Evolutionary conservation across 2,888 invertebrate species (phyloP), one percentile per base, ranked within the genome.

Genomic region (Epinotia ramella): DNA sequence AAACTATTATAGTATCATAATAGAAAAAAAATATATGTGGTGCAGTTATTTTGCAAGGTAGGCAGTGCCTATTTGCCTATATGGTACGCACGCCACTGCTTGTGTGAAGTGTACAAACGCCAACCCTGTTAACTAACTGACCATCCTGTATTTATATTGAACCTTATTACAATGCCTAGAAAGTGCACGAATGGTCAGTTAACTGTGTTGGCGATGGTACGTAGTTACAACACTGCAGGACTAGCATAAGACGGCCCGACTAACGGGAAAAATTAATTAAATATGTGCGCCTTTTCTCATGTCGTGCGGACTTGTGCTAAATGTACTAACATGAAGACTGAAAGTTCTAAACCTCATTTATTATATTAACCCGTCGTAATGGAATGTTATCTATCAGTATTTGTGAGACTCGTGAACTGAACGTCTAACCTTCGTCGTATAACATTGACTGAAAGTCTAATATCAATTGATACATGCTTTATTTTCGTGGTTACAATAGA

Each of bases 391-490:
- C 53, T 53, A 6, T 1, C 16, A 16, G 4, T 16, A 49, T 16
- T 5, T 49, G 0, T 13, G 4, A 6, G 1, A 16, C 16, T 6
- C 1, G 6, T 53, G 4, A 4, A 53, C n/a, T 53, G 49, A 49
- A 49, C 5, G 49, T 49, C 13, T 53, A 53, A n/a, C 53, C n/a
- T 53, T 53, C n/a, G n/a, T 7, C 65, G 28, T 49, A 65, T 28
- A 16, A 65, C n/a, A 49, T 49, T 65, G 49, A 49, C 49, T 65
- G 49, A 70, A 44, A 60, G 46, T 69, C 59, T 49, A 44, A 44
- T 40, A 57, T 57, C 67, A 33, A 11, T 46, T 62, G 62, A 44
- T 18, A 59, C 33, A 44, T n/a, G 44, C 18, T 20, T n/a, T 68
- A 57, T 59, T 59, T 68, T 68, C 24, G 59, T 59, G 68, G 68